A percentile compares a stretch with the other conserved stretches of the same genome.
These are phyloP conservation scores for Anas georgica DNA, from an alignment of 2,797 vertebrate genomes.

Conservation along the genomic window DNA sequence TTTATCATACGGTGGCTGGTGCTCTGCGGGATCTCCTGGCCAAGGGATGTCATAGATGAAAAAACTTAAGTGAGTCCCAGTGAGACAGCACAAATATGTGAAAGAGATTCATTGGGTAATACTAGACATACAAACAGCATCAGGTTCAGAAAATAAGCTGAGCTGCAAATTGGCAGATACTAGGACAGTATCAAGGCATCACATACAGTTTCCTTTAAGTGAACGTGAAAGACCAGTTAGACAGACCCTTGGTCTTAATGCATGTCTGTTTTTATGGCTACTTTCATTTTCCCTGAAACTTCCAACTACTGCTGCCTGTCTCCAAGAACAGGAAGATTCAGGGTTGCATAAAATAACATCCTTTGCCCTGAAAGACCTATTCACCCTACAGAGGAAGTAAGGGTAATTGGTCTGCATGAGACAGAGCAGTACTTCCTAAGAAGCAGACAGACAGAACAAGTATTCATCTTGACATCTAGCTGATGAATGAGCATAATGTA, in stretches of 20 bases:
- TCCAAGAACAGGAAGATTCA: not conserved
- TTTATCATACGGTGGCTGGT: not conserved
- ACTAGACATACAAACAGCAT: not conserved
- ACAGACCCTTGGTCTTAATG: not conserved
- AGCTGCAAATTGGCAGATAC: not conserved
- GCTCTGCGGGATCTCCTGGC: fast-evolving
- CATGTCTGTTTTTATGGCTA: not conserved
- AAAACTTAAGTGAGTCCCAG: not conserved
- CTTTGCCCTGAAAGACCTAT: not conserved
- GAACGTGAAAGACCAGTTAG: not conserved
- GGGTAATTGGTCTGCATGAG: not conserved
- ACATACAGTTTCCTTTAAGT: not conserved
- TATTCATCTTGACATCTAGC: not conserved
- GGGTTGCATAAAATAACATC: not conserved
- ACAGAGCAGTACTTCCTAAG: not conserved
- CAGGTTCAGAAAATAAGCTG: not conserved
- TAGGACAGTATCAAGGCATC: not conserved
- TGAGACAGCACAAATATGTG: not conserved
- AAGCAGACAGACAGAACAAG: not conserved
- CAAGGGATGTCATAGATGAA: not conserved
- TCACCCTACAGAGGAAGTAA: not conserved
- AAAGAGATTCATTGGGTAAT: not conserved
- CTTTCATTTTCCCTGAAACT: not conserved
- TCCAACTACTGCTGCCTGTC: not conserved
- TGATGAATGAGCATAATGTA: not conserved